A percentile compares a stretch with the other conserved stretches of the same genome.
Evolutionary conservation across 2,888 invertebrate species (phyloP).

Genomic region (Elmis aenea): DNA sequence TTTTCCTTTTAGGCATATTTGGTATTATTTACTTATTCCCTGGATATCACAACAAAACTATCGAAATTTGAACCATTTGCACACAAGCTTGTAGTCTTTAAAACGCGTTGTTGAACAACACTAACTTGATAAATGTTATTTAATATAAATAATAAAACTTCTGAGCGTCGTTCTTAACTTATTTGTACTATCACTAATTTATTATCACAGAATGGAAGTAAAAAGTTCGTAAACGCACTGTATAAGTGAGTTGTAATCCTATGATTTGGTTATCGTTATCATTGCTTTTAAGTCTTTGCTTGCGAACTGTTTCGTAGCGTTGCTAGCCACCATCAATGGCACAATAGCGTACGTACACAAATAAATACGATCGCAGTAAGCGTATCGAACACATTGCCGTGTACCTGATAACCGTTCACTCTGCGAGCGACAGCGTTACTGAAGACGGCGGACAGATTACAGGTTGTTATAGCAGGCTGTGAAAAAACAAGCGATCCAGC

Average conservation of each 20-base stretch:
- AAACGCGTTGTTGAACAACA: no score
- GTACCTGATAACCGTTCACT: conserved; percentile 20
- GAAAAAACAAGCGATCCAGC: conserved; percentile 40
- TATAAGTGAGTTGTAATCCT: no score
- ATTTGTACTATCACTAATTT: conserved; percentile 12
- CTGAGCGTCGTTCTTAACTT: no score
- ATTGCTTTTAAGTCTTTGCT: no score
- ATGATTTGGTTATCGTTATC: no score
- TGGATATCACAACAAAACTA: background rate
- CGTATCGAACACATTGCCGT: conserved; percentile 29
- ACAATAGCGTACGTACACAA: conserved; percentile 22
- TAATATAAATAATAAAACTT: no score
- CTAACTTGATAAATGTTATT: no score
- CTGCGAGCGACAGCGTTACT: conserved; percentile 25
- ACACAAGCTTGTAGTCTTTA: no score
- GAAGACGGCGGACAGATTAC: conserved; percentile 35
- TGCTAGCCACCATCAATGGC: conserved; percentile 23
- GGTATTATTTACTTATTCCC: background rate
- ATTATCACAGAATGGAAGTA: conserved; percentile 11
- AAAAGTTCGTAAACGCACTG: conserved; percentile 4
- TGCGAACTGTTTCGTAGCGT: no score
- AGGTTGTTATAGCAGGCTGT: conserved; percentile 45
- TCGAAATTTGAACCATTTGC: no score
- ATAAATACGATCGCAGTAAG: conserved; percentile 24
- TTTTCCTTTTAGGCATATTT: conserved; percentile 34